Base-by-base conservation (phyloP, 2,888 invertebrate species). In the Drosophila lacicola region DNA sequence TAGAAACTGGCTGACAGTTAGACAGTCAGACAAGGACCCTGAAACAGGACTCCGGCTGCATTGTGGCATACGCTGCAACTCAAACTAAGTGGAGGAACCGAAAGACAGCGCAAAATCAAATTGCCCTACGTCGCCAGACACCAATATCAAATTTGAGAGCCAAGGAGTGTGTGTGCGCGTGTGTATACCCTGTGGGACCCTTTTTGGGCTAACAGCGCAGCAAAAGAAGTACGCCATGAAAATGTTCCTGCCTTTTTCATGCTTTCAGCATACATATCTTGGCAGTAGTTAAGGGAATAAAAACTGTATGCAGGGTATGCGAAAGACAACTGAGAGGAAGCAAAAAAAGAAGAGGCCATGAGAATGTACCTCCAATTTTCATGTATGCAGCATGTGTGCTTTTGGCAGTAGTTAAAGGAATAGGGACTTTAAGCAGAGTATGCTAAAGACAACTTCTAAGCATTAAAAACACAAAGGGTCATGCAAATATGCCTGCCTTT, bases 71-170 rank as follows among this genome's bases (percentile, higher is more conserved):
- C 77, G 77, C 69, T 77, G 57, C 19, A 57, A 21, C 56, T 61
- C 71, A 71, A 53, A 57, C 47, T 49, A 62, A 74, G 69, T 58
- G 62, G 67, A 41, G n/a, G 55, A 41, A 54, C 63, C 25, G 63
- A 37, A 19, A 46, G 61, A 37, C 61, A 46, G 37, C 54, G 13
- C 29, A 41, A 58, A 69, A 74, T 74, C 70, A 70, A 74, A 74
- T 74, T 74, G 73, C 73, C 74, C 54, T 57, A 61, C 76, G 62
- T 64, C 67, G 77, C 64, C 77, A 66, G 76, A 66, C 76, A 66
- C 66, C 73, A 74, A 69, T 60, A 76, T 69, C 76, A 69, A 76
- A 76, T 72, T 76, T 69, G 46, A 69, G 64, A 57, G 41, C 33
- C 11, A 14, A 10, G 14, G 14, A 25, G 44, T 50, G 46, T 54